A percentile compares a stretch with the other conserved stretches of the same genome.
Evolutionary conservation across 2,797 vertebrate species (phyloP).

Genomic region (Carapus acus): DNA sequence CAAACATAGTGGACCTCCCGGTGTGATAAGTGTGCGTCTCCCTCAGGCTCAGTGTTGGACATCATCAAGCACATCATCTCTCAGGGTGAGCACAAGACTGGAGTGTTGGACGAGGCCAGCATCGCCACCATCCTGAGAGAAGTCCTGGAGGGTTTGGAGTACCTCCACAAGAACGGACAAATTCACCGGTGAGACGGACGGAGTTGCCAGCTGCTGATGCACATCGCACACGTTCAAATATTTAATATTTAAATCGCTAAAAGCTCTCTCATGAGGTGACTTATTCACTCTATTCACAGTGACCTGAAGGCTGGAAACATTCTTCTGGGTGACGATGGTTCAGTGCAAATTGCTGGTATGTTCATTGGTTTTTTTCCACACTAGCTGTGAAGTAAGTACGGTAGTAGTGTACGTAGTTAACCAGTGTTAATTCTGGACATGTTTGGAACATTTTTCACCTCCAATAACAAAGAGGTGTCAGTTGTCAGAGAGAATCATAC

Average conservation of each 20-base stretch:
- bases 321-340: constrained; percentile 91
- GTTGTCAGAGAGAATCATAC: too few relatives aligned
- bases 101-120: constrained; percentile 87
- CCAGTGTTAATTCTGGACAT: too few relatives aligned
- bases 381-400: too few relatives aligned
- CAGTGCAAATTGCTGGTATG: constrained; percentile 91
- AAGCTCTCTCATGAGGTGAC: neutral
- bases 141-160: constrained; percentile 89
- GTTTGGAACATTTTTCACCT: too few relatives aligned
- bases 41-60: constrained; percentile 88
- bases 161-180: constrained; percentile 94
- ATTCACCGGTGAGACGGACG: constrained; percentile 81
- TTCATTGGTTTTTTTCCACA: constrained; percentile 10
- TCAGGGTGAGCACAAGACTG: constrained; percentile 88
- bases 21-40: constrained; percentile 25
- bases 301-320: constrained; percentile 96
- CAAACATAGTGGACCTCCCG: neutral
- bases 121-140: constrained; percentile 89
- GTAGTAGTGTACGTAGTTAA: neutral
- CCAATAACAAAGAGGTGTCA: too few relatives aligned
- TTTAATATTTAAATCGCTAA: neutral
- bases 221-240: too few relatives aligned
- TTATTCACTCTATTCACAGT: constrained; percentile 60
- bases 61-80: constrained; percentile 93
- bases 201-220: too few relatives aligned